Percentiles rank a stretch among this genome's conserved stretches.
phyloP scores from a whole-genome alignment of 2,797 vertebrate genomes.

The Chaenodraco wilsoni region DNA sequence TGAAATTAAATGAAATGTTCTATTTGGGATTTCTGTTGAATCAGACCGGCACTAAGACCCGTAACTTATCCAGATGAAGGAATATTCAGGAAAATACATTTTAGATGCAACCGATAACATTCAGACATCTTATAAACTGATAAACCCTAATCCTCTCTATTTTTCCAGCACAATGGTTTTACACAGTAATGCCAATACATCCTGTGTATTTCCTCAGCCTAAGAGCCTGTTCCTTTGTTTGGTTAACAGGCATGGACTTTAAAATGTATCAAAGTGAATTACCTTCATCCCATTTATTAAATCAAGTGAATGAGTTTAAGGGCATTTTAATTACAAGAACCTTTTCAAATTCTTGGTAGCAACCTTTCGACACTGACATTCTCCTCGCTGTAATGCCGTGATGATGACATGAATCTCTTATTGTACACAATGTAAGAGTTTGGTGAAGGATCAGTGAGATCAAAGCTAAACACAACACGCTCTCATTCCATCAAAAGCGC shows the following conservation, averaged over 20 bases:
- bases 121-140: conserved; percentile 30
- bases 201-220: background rate
- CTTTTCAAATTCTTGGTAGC: background rate
- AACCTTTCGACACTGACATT: conserved; percentile 1
- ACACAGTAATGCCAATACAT: background rate
- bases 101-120: conserved; percentile 53
- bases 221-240: conserved; percentile 13
- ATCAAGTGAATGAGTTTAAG: background rate
- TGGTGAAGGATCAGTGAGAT: conserved; percentile 4
- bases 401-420: background rate
- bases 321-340: background rate
- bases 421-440: background rate
- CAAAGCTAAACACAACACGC: conserved; percentile 3
- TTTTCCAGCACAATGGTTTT: conserved; percentile 28
- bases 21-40: background rate
- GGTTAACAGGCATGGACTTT: conserved; percentile 8
- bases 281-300: background rate
- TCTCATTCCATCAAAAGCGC: conserved; percentile 6
- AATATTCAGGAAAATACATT: conserved; percentile 51
- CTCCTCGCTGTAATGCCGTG: background rate
- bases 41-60: conserved; percentile 37
- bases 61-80: conserved; percentile 10
- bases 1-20: background rate
- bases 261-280: background rate
- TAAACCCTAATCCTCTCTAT: conserved; percentile 53